These are phyloP conservation scores for Chascanopsetta lugubris DNA, from an alignment of 2,113 vertebrate genomes.

Conservation along the genomic window DNA sequence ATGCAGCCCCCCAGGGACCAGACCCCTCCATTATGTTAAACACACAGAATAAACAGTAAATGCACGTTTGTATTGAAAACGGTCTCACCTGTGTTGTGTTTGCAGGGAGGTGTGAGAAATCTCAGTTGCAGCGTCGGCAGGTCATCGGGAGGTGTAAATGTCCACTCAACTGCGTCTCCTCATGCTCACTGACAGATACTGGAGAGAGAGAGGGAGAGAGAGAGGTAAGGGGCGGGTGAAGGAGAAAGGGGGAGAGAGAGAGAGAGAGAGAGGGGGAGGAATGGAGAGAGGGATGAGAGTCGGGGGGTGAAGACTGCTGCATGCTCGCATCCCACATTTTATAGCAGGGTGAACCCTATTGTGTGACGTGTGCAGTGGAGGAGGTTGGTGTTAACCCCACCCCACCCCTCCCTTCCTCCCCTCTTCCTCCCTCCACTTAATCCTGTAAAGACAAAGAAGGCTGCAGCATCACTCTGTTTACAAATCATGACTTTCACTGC, in stretches of 20 bases:
- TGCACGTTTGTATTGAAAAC: not conserved
- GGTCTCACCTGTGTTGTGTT: slow-evolving; percentile 62
- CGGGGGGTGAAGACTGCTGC: slow-evolving; percentile 53
- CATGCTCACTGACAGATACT: slow-evolving; percentile 56
- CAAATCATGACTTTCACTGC: slow-evolving; percentile 12
- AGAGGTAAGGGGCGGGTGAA: slow-evolving; percentile 35
- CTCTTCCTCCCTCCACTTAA: not conserved
- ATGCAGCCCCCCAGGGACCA: not conserved
- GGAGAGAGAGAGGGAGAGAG: slow-evolving; percentile 35
- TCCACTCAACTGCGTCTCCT: slow-evolving; percentile 63
- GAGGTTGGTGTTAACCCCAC: slow-evolving; percentile 50
- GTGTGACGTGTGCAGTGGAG: slow-evolving; percentile 86
- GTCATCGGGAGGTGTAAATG: slow-evolving; percentile 34
- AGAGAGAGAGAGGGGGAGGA: slow-evolving; percentile 33
- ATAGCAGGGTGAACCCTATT: slow-evolving; percentile 85
- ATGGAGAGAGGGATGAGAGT: slow-evolving; percentile 47
- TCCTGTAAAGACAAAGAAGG: slow-evolving; percentile 14
- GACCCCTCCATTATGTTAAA: not conserved
- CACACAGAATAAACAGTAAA: not conserved
- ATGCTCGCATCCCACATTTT: slow-evolving; percentile 79
- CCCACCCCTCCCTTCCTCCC: too few species aligned
- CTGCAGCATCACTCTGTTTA: slow-evolving; percentile 1
- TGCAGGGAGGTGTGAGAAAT: slow-evolving; percentile 47
- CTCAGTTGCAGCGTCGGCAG: slow-evolving; percentile 23
- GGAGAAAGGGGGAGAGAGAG: slow-evolving; percentile 35